Conservation (phyloP, 2,797 vertebrate genomes). For the Babyrousa celebensis region DNA sequence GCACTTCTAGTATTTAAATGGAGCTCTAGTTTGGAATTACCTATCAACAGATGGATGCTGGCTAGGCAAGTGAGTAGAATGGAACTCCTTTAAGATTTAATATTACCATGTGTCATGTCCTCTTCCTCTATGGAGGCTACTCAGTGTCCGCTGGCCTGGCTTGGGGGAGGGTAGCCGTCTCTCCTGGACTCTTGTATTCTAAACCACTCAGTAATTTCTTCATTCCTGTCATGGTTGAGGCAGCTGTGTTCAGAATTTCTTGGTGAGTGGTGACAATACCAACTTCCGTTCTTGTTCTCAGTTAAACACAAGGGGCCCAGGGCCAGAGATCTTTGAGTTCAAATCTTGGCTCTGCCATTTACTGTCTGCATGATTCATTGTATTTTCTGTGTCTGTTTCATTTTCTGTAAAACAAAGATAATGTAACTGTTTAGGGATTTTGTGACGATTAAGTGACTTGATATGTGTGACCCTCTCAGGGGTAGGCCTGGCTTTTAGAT, state of each 20-base stretch:
- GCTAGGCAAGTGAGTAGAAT: neutral
- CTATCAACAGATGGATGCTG: slow-evolving; percentile 10
- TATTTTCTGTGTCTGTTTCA: slow-evolving; percentile 31
- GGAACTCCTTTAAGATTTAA: slow-evolving; percentile 16
- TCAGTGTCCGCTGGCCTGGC: neutral
- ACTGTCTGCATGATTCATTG: neutral
- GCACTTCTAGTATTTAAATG: slow-evolving; percentile 11
- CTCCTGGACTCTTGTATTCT: neutral
- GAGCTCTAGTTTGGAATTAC: neutral
- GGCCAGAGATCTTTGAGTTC: neutral
- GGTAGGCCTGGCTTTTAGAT: neutral
- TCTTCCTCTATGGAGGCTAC: neutral
- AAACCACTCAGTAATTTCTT: neutral
- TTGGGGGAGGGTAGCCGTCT: neutral
- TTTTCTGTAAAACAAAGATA: slow-evolving; percentile 1
- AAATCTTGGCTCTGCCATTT: neutral
- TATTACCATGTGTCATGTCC: neutral
- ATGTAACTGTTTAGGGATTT: neutral
- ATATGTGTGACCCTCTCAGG: neutral
- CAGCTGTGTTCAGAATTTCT: neutral
- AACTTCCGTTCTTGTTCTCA: neutral
- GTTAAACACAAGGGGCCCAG: neutral
- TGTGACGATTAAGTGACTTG: neutral
- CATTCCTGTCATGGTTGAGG: neutral
- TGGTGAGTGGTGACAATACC: neutral